A percentile compares a stretch with the other conserved stretches of the same genome.
Evolutionary conservation across 2,888 invertebrate species (phyloP).

Genomic region (Pharmacophagus antenor): DNA sequence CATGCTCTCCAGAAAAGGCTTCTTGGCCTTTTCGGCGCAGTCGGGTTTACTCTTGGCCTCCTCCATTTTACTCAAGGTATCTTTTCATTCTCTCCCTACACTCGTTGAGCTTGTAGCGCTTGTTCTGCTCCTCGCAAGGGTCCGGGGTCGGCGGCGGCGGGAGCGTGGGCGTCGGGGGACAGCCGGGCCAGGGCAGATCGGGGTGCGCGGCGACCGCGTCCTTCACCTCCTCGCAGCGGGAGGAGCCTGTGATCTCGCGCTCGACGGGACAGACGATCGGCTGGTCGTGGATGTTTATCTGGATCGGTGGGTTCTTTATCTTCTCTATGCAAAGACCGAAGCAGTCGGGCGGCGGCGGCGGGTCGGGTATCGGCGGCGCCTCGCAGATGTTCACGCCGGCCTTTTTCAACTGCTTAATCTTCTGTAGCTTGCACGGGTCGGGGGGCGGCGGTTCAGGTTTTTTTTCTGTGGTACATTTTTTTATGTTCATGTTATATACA

Average conservation of each 20-base stretch:
- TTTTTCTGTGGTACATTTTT: constrained; percentile 49
- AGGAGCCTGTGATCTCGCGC: constrained; percentile 42
- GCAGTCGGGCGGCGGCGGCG: constrained; percentile 44
- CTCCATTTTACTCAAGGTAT: constrained; percentile 52
- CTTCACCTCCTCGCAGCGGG: constrained; percentile 49
- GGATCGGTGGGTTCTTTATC: constrained; percentile 53
- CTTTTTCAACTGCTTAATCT: constrained; percentile 43
- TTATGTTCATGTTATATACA: constrained; percentile 47
- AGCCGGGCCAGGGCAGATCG: constrained; percentile 47
- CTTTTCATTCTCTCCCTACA: constrained; percentile 53
- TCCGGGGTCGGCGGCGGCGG: constrained; percentile 47
- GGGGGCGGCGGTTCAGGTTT: constrained; percentile 46
- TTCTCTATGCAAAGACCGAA: constrained; percentile 55
- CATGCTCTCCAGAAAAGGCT: constrained; percentile 18
- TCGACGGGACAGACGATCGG: constrained; percentile 47
- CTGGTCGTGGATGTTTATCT: constrained; percentile 25
- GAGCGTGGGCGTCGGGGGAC: constrained; percentile 44
- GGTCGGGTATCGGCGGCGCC: constrained; percentile 41
- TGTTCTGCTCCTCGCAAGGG: constrained; percentile 49
- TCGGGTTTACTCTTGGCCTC: not conserved
- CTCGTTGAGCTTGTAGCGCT: constrained; percentile 39
- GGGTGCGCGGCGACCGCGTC: constrained; percentile 38
- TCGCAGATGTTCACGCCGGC: constrained; percentile 56
- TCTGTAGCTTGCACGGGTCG: constrained; percentile 48
- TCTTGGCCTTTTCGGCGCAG: not conserved